Base-by-base conservation (phyloP, 2,797 vertebrate genomes). In the Lateolabrax maculatus region DNA sequence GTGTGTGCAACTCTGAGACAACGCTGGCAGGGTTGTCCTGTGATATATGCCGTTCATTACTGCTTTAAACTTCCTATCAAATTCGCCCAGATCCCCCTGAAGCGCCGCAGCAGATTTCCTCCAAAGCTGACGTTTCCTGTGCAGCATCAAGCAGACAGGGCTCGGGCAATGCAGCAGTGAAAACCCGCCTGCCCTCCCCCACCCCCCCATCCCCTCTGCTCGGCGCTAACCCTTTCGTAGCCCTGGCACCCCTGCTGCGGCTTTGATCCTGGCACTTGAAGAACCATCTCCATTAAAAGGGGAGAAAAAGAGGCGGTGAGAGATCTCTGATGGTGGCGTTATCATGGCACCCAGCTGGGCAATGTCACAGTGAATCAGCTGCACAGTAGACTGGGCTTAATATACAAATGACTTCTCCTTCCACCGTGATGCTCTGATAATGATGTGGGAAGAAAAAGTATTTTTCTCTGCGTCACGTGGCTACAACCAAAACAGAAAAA, bases 211-310 rank as follows among this genome's bases (percentile, higher is more conserved):
- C 65, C 79, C 49, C 70, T 77, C 79, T 53, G 43, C 63, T 83
- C 18, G 11, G 41, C 70, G 71, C 71, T 77, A 88, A 88, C 81
- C 78, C 90, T 87, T 89, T 87, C 75, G 2, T 69, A 65, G 77
- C 77, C 56, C 61, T 39, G 58, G 58, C 72, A 73, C 56, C 83
- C 86, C 74, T 65, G 79, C 86, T 80, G 84, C 44, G 13, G 79
- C 89, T 93, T 88, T 92, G 89, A 93, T 90, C 85, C 81, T 58
- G 31, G 53, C 73, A 83, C 90, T 87, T 80, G 58, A 88, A 77
- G 83, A 88, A 80, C 56, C 60, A 65, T 79, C 75, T 61, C 56
- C 58, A 81, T 76, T 72, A 71, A 64, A 43, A 29, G 36, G 34
- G 75, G 56, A 58, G 51, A 67, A 73, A n/a, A 62, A 60, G 43